Evolutionary conservation across 1,140 invertebrate genomes (phyloP), one percentile per base, ranked within the genome.

Genomic region (Trissolcus basalis): DNA sequence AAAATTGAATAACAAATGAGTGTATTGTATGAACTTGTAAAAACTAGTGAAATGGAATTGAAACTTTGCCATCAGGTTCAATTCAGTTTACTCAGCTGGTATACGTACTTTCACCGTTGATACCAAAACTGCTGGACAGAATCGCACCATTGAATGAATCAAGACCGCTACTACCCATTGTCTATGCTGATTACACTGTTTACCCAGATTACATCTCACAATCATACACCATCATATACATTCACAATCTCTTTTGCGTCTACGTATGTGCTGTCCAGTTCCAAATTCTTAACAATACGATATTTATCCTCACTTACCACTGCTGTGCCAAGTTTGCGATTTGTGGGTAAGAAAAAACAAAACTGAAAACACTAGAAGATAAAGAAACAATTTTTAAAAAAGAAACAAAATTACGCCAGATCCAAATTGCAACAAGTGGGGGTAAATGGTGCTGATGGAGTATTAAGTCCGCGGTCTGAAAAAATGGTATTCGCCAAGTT

Each of bases 281-380:
- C 56, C 70, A 74, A 56, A 67, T 74, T 43, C 13, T 74, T 11
- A 67, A 74, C 13, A 74, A 67, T 50, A 61, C 55, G 14, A 47
- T 67, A n/a, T 67, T 74, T 64, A 55, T 74, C 8, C 48, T 73
- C 4, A 55, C 60, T 0, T 60, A 60, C 41, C 70, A 73, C 33
- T 48, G 55, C n/a, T 73, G 70, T 55, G 54, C 70, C 43, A 65
- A 65, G n/a, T 65, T 65, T 59, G 54, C 41, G 4, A 60, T 65
- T 48, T 60, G 48, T 48, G 48, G 70, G 70, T 73, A 60, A 60
- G 61, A 50, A 50, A 51, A 44, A 11, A 13, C n/a, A 44, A 7
- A 44, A n/a, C n/a, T n/a, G n/a, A n/a, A n/a, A n/a, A n/a, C n/a
- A n/a, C n/a, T 44, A 44, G 1, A 44, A 44, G 12, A 44, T 13